Conservation (phyloP, 2,888 invertebrate species). For the Muschampia plurimacula region DNA sequence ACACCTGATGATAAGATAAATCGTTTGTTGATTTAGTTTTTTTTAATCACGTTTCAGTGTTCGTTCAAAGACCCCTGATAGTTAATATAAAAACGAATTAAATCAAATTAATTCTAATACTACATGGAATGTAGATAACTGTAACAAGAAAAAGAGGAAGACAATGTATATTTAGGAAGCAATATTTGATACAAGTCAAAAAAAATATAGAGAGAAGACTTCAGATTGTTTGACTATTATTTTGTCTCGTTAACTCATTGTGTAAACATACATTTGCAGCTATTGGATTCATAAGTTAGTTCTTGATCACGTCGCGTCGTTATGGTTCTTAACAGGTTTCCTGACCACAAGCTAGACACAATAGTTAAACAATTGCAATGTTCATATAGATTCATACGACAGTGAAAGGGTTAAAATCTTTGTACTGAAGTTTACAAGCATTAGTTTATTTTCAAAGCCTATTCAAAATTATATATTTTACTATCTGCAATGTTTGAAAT, state of each 20-base stretch:
- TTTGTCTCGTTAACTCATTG: neutral
- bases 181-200: conserved; percentile 7
- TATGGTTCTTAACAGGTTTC: no score
- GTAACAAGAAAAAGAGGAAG: conserved; percentile 27
- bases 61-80: neutral
- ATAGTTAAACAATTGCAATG: no score
- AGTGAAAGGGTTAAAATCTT: no score
- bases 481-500: neutral
- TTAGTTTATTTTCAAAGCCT: neutral
- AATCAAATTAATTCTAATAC: conserved; percentile 15
- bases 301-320: neutral
- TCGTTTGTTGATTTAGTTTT: neutral
- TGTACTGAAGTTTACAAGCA: neutral
- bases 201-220: neutral
- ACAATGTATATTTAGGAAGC: conserved; percentile 26
- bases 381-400: no score
- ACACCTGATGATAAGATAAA: neutral
- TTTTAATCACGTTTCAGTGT: neutral
- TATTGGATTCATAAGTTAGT: no score
- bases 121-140: conserved; percentile 39
- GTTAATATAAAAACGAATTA: neutral
- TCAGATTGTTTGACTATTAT: neutral
- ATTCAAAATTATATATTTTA: neutral
- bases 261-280: neutral
- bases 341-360: no score